Percentiles rank a stretch among this genome's conserved stretches.
phyloP scores from a whole-genome alignment of 2,797 vertebrate genomes.

The Enteromius trimaculatus region DNA sequence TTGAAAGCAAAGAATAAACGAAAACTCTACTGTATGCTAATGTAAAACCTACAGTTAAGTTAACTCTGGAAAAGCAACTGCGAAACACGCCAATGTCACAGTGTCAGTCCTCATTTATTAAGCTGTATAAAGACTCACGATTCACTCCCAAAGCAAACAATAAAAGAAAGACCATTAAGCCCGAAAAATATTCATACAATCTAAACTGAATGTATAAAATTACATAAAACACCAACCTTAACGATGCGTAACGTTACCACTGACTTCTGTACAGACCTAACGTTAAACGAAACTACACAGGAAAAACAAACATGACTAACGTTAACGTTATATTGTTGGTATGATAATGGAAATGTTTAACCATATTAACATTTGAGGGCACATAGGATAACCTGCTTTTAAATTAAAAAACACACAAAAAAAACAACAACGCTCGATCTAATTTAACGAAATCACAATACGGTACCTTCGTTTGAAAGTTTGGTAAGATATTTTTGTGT shows the following conservation, averaged over 20 bases:
- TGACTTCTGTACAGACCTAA: not conserved
- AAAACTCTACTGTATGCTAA: not conserved
- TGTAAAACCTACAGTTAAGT: not conserved
- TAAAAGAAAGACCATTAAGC: not conserved
- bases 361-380: not conserved
- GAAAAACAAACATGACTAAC: not conserved
- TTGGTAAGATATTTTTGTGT: not conserved
- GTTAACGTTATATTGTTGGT: not conserved
- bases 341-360: not conserved
- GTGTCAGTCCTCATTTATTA: not conserved
- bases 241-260: not conserved
- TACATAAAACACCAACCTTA: not conserved
- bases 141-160: conserved; percentile 31
- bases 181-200: not conserved
- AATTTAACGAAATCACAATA: not conserved
- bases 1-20: too few species aligned
- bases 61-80: not conserved
- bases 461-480: not conserved
- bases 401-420: not conserved
- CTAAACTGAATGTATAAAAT: not conserved
- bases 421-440: not conserved
- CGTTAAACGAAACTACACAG: not conserved
- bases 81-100: not conserved
- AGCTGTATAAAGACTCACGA: not conserved
- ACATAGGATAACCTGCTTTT: not conserved